Base-by-base conservation (phyloP, 1,140 invertebrate genomes). In the Drosophila parvula region DNA sequence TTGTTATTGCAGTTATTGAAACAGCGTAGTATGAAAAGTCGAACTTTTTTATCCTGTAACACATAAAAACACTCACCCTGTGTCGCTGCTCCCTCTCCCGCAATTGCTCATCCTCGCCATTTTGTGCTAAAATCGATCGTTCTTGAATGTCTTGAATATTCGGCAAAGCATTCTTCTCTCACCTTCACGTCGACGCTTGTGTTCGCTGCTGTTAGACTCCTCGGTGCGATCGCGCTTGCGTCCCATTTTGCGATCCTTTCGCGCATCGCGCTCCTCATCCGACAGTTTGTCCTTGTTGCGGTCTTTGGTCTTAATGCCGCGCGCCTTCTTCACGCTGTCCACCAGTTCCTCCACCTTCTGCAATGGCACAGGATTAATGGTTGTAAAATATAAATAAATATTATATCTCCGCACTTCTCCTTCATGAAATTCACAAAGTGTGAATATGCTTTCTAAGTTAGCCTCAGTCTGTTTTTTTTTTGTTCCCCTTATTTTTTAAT, bases 151-250 rank as follows among this genome's bases (percentile, higher is more conserved):
- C 51, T 77, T 64, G 56, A 58, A 47, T 47, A 48, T 16, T 53
- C 41, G n/a, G 44, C 64, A 56, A 18, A 62, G 12, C 62, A 71
- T 47, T 53, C 70, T 68, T 70, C 91, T 79, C 77, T 90, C 93
- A 96, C 95, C 95, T 94, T 96, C 96, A 79, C 96, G 94, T 56
- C 95, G 93, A 57, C 95, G 92, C 85, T 96, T 96, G 80, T 96
- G 95, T 86, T 96, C 95, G 28, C 94, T 90, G 27, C 93, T 81
- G 16, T 94, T 80, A 0, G 94, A 92, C 90, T 96, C 95, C 50
- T 96, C 96, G 9, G 93, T 89, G 78, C 95, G 94, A 89, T 96
- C 96, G 92, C 96, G 94, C 92, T 96, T 96, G 27, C 96, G 93
- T 28, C 94, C 95, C 74, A 96, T 92, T 93, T 96, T 96, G 85